Base-by-base conservation (phyloP, 2,888 invertebrate genomes). In the Athalia cordata region DNA sequence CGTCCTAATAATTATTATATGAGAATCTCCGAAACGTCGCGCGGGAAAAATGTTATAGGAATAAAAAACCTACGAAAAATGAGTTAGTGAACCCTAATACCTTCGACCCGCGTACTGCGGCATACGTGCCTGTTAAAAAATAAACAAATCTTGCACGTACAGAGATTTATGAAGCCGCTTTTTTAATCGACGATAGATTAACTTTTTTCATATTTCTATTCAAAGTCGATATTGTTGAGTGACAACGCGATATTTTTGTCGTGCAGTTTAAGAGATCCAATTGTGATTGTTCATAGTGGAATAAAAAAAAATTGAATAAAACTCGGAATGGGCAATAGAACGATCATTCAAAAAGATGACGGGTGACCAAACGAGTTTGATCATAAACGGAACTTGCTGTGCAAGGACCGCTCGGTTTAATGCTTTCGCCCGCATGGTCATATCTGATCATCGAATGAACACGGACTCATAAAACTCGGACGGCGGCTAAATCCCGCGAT, bases 1-100 rank as follows among this genome's bases (percentile, higher is more conserved):
- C 68, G 66, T 78, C 67, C 75, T 77, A 75, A 75, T 75, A 75
- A 75, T 64, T 75, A 75, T 75, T 75, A 75, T 75, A 75, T 75
- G 75, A 75, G 61, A 75, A 75, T 62, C 62, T 62, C 52, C 64
- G 50, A 75, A 29, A 62, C 43, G 52, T 6, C 29, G 43, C 5
- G 50, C 45, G 15, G 13, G 47, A 59, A 57, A 49, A 66, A 66
- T 2, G 13, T 5, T 9, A 66, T 9, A 66, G 49, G 49, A 49
- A 47, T 8, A 72, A 72, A 45, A 45, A 45, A 45, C 43, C 6
- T 47, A 29, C 29, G 72, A 8, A 72, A 72, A 57, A 72, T 45
- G 72, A 59, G 57, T 72, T 72, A 72, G 57, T 47, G 57, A 72
- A 72, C 72, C 72, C 29, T 72, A 72, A 70, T 70, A 45, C 72